Evolutionary conservation across 2,797 vertebrate genomes (phyloP), one percentile per base, ranked within the genome.

Genomic region (Gallinago nigripennis): DNA sequence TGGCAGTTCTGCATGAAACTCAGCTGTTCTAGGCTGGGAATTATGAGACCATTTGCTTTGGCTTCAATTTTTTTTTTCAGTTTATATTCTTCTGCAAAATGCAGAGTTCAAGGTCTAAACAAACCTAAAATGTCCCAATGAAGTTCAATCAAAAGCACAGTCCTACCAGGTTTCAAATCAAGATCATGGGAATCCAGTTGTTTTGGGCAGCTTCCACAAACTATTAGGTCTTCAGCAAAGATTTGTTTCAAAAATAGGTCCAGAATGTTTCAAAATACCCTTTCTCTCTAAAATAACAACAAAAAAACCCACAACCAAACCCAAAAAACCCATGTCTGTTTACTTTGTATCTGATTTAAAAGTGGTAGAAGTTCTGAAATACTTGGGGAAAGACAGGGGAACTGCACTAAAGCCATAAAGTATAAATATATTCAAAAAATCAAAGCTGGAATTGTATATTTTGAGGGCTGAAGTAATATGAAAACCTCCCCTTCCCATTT

Each of bases 251-350:
- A 83, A 57, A 9, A 16, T 57, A 5, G 5, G 4, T 46, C 12
- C 18, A 35, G 15, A 85, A 73, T 4, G 13, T 7, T 25, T 66
- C 1, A 65, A 25, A 69, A 25, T 7, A 0, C 3, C 2, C 4
- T 9, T 7, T 16, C 3, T 2, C 16, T 53, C 37, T 39, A 39
- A 39, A 39, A 39, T 3, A 39, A 5, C 12, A 39, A 39, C 51
- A 53, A 6, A 10, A 46, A n/a, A n/a, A 5, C 4, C 5, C 19
- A 23, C 11, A 11, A 6, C 46, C 11, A 24, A 48, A 19, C 2
- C 15, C 11, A 5, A 16, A n/a, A 12, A 15, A 7, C 5, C 6
- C 37, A 17, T 24, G 0, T 43, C 1, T 37, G 8, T 45, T 35
- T 5, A 8, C 19, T 51, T 73, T 93, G 80, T 12, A 3, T 50